These are phyloP conservation scores for Orestias chungarensis DNA, from an alignment of 2,797 vertebrate genomes.

Conservation along the genomic window DNA sequence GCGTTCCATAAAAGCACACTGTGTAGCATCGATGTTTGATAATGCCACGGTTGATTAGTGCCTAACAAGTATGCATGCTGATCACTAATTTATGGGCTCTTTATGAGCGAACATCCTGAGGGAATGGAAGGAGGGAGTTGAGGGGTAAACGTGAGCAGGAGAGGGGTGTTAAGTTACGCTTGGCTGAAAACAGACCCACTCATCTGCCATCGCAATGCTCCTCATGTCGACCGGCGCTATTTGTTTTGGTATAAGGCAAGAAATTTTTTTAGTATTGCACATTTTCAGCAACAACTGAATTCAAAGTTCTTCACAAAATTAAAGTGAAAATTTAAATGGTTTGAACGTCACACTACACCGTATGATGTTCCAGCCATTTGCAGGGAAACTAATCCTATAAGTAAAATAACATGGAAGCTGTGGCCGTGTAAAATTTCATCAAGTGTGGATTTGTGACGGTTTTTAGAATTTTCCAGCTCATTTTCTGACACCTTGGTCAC, in stretches of 20 bases:
- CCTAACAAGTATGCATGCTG: constrained; percentile 66
- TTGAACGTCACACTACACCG: too few species aligned
- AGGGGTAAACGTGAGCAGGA: constrained; percentile 45
- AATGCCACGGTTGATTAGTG: constrained; percentile 19
- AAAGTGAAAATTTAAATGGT: too few species aligned
- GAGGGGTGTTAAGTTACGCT: constrained; percentile 57
- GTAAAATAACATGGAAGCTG: too few species aligned
- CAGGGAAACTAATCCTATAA: too few species aligned
- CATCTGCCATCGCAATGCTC: constrained; percentile 52
- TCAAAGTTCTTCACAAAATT: too few species aligned
- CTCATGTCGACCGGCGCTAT: constrained; percentile 48
- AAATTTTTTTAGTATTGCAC: too few species aligned
- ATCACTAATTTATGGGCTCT: constrained; percentile 76
- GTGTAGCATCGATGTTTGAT: constrained; percentile 18
- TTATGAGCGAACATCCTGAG: constrained; percentile 68
- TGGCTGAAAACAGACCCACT: constrained; percentile 50
- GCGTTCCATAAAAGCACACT: constrained; percentile 44
- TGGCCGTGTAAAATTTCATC: too few species aligned
- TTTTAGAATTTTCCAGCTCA: too few species aligned
- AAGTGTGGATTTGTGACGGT: too few species aligned
- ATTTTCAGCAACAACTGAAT: too few species aligned
- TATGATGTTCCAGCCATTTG: too few species aligned
- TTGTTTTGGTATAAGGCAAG: constrained; percentile 13
- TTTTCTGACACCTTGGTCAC: background rate
- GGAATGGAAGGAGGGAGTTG: constrained; percentile 54